Percentiles rank a stretch among this genome's conserved stretches.
These are phyloP conservation scores for Drosophila setifemur DNA, from an alignment of 1,140 invertebrate species.

Conservation along the genomic window DNA sequence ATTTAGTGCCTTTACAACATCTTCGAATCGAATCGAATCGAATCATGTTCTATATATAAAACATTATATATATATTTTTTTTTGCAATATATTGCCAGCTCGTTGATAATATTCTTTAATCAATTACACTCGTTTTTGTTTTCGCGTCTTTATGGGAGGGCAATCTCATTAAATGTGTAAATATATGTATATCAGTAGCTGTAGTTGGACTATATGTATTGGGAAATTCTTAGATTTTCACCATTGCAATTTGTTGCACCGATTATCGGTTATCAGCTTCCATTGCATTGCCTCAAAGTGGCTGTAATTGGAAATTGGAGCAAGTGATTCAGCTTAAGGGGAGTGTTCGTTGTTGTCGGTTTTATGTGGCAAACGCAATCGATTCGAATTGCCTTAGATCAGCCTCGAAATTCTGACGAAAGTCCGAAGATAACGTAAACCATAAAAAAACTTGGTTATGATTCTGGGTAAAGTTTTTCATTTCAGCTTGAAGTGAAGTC, in stretches of 20 bases:
- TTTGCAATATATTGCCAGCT: conserved; percentile 35
- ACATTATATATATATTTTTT: conserved; percentile 8
- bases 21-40: no score
- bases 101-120: conserved; percentile 55
- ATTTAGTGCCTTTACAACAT: conserved; percentile 56
- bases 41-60: conserved; percentile 31
- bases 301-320: conserved; percentile 33
- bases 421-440: conserved; percentile 12
- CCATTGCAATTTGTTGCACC: conserved; percentile 53
- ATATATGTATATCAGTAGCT: not conserved
- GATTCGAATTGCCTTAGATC: conserved; percentile 12
- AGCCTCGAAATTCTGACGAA: conserved; percentile 23
- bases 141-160: conserved; percentile 39
- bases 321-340: conserved; percentile 25
- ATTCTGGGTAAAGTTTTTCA: not conserved
- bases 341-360: conserved; percentile 25
- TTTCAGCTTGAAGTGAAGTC: no score
- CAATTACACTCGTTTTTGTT: conserved; percentile 48
- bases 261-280: conserved; percentile 36
- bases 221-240: conserved; percentile 49
- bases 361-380: conserved; percentile 10
- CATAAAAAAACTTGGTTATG: not conserved
- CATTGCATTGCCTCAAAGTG: conserved; percentile 22
- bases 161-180: conserved; percentile 5
- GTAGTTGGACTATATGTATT: no score